A percentile compares a stretch with the other conserved stretches of the same genome.
Evolutionary conservation across 2,888 invertebrate genomes (phyloP).

Genomic region (Hemaris fuciformis): DNA sequence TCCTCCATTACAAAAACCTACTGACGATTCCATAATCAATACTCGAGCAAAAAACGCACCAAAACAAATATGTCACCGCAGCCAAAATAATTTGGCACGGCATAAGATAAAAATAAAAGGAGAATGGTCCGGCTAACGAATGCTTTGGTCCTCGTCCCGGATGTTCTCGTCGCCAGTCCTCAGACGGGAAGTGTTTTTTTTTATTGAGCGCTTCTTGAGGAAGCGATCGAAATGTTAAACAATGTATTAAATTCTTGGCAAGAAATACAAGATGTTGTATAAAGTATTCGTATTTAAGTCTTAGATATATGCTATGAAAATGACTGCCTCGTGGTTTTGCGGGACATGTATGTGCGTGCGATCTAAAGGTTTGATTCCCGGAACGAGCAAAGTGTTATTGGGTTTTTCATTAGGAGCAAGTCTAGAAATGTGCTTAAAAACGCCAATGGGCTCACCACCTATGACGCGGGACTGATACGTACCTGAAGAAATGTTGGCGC

Average conservation of each 20-base stretch:
- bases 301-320: too few species aligned
- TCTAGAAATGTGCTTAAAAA: too few species aligned
- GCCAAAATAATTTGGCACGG: conserved; percentile 8
- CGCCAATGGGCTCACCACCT: too few species aligned
- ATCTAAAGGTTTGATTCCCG: too few species aligned
- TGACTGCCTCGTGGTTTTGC: too few species aligned
- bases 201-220: background rate
- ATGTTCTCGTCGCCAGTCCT: background rate
- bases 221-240: background rate
- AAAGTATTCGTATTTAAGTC: background rate
- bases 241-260: background rate
- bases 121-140: background rate
- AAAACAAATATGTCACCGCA: background rate
- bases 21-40: background rate
- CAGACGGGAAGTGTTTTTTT: background rate
- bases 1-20: background rate
- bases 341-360: too few species aligned
- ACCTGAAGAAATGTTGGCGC: too few species aligned
- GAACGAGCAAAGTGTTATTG: too few species aligned
- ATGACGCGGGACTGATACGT: too few species aligned
- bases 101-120: background rate
- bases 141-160: background rate
- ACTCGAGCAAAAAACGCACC: background rate
- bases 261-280: too few species aligned
- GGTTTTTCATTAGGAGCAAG: too few species aligned